Evolutionary conservation across 2,888 invertebrate genomes (phyloP), one percentile per base, ranked within the genome.

Genomic region (Drosophila setosimentum): DNA sequence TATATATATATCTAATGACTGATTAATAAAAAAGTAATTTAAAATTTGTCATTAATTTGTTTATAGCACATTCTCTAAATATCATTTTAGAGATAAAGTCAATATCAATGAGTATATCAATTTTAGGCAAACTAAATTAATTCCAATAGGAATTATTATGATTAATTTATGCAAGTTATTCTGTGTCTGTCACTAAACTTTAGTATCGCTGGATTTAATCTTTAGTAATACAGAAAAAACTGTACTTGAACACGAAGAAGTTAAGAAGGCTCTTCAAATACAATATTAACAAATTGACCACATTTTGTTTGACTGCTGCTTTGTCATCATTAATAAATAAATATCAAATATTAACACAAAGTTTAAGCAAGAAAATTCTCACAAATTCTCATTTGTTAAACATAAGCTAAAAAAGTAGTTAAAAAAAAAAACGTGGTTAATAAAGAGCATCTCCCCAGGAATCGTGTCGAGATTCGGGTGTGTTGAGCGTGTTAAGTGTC

Each of bases 401-500:
- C 7, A 21, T 13, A 21, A 42, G 21, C 1, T 45, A 21, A 13
- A 3, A 13, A 21, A 45, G 1, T 7, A 16, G 3, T 21, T 45
- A 10, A 10, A 40, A 10, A 4, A 10, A 10, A 1, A n/a, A n/a
- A n/a, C n/a, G n/a, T n/a, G 10, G 18, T n/a, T 3, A 45, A 16
- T 24, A 16, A 24, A 24, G 13, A 24, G 2, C 3, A 24, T 24
- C 1, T 45, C 7, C 2, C 3, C 16, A 3, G 24, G 7, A 27
- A n/a, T 37, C n/a, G n/a, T 51, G 51, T 51, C 32, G 7, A 29
- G 37, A 13, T 7, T 24, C 8, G 16, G 16, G 37, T n/a, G 24
- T 37, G 27, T 37, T 29, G 21, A 42, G 37, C 63, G 49, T 63
- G 40, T 42, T 7, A 11, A 16, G 35, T 37, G 37, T 50, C 16